Conservation (phyloP, 2,888 invertebrate species). For the Glomeris marginata region DNA sequence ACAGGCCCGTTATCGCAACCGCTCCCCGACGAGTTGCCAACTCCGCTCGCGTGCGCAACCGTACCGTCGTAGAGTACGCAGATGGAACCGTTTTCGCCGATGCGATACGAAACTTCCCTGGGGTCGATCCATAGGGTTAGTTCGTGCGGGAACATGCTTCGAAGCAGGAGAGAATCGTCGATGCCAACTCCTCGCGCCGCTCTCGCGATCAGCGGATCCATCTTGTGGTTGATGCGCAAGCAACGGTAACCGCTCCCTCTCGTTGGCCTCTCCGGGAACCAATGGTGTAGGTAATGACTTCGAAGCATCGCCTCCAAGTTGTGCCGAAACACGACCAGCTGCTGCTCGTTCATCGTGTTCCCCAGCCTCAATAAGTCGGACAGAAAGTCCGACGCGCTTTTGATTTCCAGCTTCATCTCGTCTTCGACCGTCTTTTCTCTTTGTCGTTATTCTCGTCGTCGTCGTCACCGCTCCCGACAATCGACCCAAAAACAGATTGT, state of each 20-base stretch:
- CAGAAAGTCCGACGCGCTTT: slow-evolving; percentile 37
- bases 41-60: slow-evolving; percentile 6
- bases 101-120: slow-evolving; percentile 49
- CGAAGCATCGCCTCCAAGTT: slow-evolving; percentile 33
- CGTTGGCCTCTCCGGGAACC: slow-evolving; percentile 55
- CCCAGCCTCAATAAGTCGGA: slow-evolving; percentile 33
- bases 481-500: no score
- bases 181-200: slow-evolving; percentile 49
- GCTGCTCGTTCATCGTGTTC: slow-evolving; percentile 22
- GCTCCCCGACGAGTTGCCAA: neutral
- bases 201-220: slow-evolving; percentile 49
- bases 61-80: slow-evolving; percentile 38
- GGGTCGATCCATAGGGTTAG: slow-evolving; percentile 65
- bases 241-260: slow-evolving; percentile 57
- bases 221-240: slow-evolving; percentile 52
- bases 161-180: slow-evolving; percentile 38
- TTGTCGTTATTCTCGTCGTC: no score
- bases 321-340: slow-evolving; percentile 34
- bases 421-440: no score
- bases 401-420: slow-evolving; percentile 36
- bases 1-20: slow-evolving; percentile 6
- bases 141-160: slow-evolving; percentile 46
- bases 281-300: slow-evolving; percentile 46
- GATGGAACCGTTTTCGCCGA: slow-evolving; percentile 48
- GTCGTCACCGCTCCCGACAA: no score